phyloP scores from a whole-genome alignment of 2,113 vertebrate species.

The Scomber scombrus region DNA sequence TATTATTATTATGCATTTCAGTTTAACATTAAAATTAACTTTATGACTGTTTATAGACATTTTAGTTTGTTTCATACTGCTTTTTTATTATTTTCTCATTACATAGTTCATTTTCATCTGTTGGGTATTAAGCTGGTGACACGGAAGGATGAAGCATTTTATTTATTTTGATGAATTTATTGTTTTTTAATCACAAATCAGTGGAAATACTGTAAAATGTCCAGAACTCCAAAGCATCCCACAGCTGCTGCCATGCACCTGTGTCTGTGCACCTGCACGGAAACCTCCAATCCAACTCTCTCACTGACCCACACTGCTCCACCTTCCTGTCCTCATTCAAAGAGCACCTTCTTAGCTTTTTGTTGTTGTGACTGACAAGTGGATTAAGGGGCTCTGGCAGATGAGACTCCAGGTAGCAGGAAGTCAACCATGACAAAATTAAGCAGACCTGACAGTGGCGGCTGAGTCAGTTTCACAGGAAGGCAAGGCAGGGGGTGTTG shows the following conservation, averaged over 20 bases:
- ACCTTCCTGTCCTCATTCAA: constrained; percentile 58
- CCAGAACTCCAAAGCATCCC: neutral
- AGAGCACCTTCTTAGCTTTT: constrained; percentile 68
- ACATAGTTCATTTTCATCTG: neutral
- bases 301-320: constrained; percentile 37
- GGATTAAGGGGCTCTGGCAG: constrained; percentile 81
- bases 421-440: constrained; percentile 81
- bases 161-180: neutral
- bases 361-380: constrained; percentile 80
- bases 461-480: constrained; percentile 83
- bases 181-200: neutral
- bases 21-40: too few relatives aligned
- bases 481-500: constrained; percentile 52
- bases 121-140: neutral
- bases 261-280: constrained; percentile 32
- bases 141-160: neutral
- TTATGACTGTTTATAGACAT: too few relatives aligned
- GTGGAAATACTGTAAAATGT: constrained; percentile 1
- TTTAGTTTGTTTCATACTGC: neutral
- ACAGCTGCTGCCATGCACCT: constrained; percentile 48
- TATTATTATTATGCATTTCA: too few relatives aligned
- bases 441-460: constrained; percentile 82
- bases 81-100: neutral
- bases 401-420: constrained; percentile 57
- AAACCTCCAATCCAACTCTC: constrained; percentile 21